phyloP scores from a whole-genome alignment of 2,113 vertebrate genomes.

The Pycnonotus jocosus region DNA sequence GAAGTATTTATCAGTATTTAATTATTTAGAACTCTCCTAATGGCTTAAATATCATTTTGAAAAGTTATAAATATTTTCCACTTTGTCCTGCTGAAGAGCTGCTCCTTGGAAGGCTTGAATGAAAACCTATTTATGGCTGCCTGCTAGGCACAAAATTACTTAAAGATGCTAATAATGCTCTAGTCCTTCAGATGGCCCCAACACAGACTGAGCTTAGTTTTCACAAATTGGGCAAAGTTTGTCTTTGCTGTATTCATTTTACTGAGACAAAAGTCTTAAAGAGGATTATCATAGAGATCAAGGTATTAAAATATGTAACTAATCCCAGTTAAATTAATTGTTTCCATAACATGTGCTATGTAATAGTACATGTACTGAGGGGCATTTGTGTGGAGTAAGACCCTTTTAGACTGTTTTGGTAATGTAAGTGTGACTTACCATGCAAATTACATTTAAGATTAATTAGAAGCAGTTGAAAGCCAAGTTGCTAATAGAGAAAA shows the following conservation, averaged over 20 bases:
- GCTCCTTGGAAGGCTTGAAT: conserved; percentile 25
- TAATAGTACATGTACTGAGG: neutral
- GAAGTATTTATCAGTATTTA: conserved; percentile 28
- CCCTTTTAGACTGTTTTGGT: neutral
- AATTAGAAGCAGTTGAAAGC: neutral
- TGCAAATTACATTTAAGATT: neutral
- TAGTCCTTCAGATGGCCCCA: conserved; percentile 8
- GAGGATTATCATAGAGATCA: conserved; percentile 47
- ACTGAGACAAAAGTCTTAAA: conserved; percentile 46
- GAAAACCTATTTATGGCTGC: conserved; percentile 50
- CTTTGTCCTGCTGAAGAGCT: conserved; percentile 39
- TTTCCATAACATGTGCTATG: conserved; percentile 18
- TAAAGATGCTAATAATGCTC: conserved; percentile 34
- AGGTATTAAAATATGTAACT: conserved; percentile 59
- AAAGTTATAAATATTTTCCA: conserved; percentile 38
- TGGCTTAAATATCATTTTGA: conserved; percentile 46
- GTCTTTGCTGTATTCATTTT: conserved; percentile 37
- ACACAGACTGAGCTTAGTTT: conserved; percentile 25
- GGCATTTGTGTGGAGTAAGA: neutral
- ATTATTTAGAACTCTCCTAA: conserved; percentile 55
- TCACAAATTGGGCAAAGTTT: conserved; percentile 6
- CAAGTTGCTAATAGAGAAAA: neutral
- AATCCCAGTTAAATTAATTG: conserved; percentile 63
- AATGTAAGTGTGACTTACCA: neutral
- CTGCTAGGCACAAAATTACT: conserved; percentile 60